A percentile compares a stretch with the other conserved stretches of the same genome.
Evolutionary conservation across 2,113 vertebrate genomes (phyloP).

Genomic region (Boulengeromyrus knoepffleri): DNA sequence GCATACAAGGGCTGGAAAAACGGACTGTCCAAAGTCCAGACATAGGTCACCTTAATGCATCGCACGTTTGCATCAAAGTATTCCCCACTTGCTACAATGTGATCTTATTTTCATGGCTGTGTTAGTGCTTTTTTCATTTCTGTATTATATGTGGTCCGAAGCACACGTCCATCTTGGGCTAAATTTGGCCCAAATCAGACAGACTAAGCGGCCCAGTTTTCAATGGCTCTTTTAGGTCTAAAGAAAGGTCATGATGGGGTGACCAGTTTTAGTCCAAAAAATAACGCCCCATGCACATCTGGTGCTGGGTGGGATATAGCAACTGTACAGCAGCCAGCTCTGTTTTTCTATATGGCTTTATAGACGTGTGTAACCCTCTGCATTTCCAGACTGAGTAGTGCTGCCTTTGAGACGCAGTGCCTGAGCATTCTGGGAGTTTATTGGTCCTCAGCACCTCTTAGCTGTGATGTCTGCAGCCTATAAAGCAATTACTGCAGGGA

Average conservation of each 20-base stretch:
- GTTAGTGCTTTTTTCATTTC: not conserved
- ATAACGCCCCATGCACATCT: not conserved
- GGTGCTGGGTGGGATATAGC: not conserved
- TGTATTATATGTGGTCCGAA: not conserved
- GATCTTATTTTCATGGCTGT: not conserved
- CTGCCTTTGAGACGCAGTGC: not conserved
- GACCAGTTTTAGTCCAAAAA: not conserved
- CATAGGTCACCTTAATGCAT: not conserved
- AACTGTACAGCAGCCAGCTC: not conserved
- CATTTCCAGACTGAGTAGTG: not conserved
- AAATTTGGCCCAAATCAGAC: not conserved
- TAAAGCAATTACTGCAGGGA: not conserved
- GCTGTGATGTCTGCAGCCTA: not conserved
- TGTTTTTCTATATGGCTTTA: not conserved
- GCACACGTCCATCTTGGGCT: not conserved
- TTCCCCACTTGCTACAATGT: not conserved
- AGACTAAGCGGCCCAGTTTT: not conserved
- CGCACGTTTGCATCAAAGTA: not conserved
- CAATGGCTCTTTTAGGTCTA: not conserved
- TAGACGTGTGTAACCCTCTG: not conserved
- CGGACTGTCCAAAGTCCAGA: not conserved
- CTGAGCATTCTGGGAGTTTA: not conserved
- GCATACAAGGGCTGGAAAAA: not conserved
- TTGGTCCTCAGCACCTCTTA: not conserved
- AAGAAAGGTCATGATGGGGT: not conserved